Percentiles rank a stretch among this genome's conserved stretches.
phyloP scores from a whole-genome alignment of 2,113 vertebrate species.

The Pholis gunnellus region DNA sequence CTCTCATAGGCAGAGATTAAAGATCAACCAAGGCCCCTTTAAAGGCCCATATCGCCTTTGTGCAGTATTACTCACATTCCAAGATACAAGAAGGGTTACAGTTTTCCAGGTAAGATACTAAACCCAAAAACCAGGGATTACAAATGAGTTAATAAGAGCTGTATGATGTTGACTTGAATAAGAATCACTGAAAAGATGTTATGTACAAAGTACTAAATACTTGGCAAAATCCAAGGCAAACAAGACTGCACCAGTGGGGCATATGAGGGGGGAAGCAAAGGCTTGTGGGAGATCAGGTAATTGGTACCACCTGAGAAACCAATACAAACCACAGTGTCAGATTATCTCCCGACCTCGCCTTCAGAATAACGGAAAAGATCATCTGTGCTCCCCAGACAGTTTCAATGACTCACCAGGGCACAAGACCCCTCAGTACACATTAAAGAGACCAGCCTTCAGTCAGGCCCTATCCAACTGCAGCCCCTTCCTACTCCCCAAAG shows the following conservation, averaged over 20 bases:
- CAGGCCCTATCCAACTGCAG: slow-evolving; percentile 57
- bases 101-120: slow-evolving; percentile 28
- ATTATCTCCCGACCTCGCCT: slow-evolving; percentile 81
- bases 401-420: slow-evolving; percentile 75
- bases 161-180: not conserved
- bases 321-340: slow-evolving; percentile 79
- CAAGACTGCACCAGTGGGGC: slow-evolving; percentile 1
- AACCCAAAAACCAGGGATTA: not conserved
- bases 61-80: slow-evolving; percentile 20
- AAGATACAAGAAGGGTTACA: slow-evolving; percentile 7
- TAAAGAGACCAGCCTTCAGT: slow-evolving; percentile 62
- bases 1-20: slow-evolving; percentile 53
- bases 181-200: slow-evolving; percentile 2
- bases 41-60: slow-evolving; percentile 45
- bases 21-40: slow-evolving; percentile 51
- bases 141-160: not conserved
- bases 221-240: slow-evolving; percentile 8
- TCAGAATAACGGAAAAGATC: slow-evolving; percentile 85
- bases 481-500: slow-evolving; percentile 35
- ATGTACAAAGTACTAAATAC: not conserved
- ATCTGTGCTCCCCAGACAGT: slow-evolving; percentile 81
- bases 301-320: slow-evolving; percentile 87
- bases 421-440: slow-evolving; percentile 75
- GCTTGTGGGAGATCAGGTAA: slow-evolving; percentile 67
- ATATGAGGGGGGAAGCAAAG: slow-evolving; percentile 9